Evolutionary conservation across 2,888 invertebrate genomes (phyloP).

Genomic region (Drosophila anomelani): DNA sequence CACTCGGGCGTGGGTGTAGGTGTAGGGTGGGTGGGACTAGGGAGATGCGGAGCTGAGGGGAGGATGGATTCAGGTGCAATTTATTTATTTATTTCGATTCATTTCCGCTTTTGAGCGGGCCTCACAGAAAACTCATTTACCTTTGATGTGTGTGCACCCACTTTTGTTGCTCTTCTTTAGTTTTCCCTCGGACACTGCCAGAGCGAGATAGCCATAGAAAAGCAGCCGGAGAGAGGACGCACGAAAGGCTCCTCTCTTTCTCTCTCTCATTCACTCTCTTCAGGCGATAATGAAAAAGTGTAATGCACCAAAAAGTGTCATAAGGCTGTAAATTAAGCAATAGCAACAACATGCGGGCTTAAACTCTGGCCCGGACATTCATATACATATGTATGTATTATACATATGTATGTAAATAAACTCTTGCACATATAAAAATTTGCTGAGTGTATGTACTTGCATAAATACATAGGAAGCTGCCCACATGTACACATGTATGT

Average conservation of each 20-base stretch:
- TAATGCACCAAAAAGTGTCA: constrained; percentile 78
- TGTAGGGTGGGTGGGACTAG: neutral
- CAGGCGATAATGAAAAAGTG: constrained; percentile 73
- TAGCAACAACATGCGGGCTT: constrained; percentile 56
- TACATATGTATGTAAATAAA: constrained; percentile 16
- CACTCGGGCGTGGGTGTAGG: constrained; percentile 14
- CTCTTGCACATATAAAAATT: constrained; percentile 14
- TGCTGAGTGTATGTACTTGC: constrained; percentile 9
- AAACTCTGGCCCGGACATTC: constrained; percentile 50
- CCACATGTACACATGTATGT: neutral
- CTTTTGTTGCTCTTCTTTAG: constrained; percentile 27
- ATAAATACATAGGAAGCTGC: constrained; percentile 13
- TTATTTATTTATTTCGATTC: constrained; percentile 82
- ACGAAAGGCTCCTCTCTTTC: constrained; percentile 13
- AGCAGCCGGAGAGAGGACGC: constrained; percentile 30
- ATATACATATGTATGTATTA: constrained; percentile 7
- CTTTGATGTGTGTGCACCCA: constrained; percentile 76
- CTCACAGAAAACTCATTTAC: constrained; percentile 83
- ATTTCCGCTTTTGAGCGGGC: constrained; percentile 79
- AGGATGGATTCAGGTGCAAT: constrained; percentile 71
- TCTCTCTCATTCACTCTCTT: constrained; percentile 23
- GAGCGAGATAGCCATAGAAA: constrained; percentile 46
- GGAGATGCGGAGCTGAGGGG: neutral
- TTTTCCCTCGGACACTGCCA: constrained; percentile 49
- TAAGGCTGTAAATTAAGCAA: constrained; percentile 80